phyloP scores from a whole-genome alignment of 2,797 vertebrate genomes.

The Macroramphosus scolopax region DNA sequence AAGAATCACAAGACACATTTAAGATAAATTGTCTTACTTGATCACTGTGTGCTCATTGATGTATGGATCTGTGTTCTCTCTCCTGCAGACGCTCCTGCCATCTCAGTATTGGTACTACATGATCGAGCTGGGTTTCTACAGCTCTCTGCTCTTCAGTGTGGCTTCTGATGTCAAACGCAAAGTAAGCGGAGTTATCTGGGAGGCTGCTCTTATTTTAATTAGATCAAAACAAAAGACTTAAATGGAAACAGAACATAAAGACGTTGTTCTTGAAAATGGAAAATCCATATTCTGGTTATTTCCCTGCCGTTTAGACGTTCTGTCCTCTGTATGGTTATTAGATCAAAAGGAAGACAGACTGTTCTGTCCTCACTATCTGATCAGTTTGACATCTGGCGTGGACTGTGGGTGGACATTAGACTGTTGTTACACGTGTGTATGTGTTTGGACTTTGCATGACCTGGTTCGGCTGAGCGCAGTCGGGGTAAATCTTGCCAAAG shows the following conservation, averaged over 20 bases:
- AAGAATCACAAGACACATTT: no score
- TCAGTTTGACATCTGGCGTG: conserved; percentile 37
- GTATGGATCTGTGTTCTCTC: conserved; percentile 18
- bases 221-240: background rate
- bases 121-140: conserved; percentile 93
- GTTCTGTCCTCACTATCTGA: conserved; percentile 27
- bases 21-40: no score
- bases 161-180: conserved; percentile 95
- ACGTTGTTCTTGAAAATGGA: background rate
- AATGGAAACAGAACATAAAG: background rate
- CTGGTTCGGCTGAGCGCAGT: conserved; percentile 42
- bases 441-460: conserved; percentile 53
- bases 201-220: no score
- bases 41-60: background rate
- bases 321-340: background rate
- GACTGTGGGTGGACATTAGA: conserved; percentile 58
- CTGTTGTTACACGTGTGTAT: conserved; percentile 55
- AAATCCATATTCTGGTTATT: no score
- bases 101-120: conserved; percentile 94
- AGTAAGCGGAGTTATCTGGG: conserved; percentile 76
- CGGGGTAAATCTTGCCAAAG: conserved; percentile 33
- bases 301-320: no score
- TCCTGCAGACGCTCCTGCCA: conserved; percentile 82
- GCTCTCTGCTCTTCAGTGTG: conserved; percentile 91
- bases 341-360: conserved; percentile 2